Base-by-base conservation (phyloP, 2,797 vertebrate species). In the Apogon hyalosoma region DNA sequence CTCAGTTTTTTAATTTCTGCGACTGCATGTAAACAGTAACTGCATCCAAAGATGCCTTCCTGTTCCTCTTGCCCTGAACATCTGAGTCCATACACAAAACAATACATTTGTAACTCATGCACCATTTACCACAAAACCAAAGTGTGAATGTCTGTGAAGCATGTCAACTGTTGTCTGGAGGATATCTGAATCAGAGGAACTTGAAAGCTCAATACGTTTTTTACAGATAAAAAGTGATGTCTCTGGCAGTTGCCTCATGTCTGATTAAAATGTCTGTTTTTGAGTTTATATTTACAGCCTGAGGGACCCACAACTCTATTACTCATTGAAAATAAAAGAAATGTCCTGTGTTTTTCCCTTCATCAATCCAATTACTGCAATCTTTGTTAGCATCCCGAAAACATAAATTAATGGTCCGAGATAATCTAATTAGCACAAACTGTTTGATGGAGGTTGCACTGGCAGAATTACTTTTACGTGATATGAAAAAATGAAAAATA, bases 351-450 rank as follows among this genome's bases (percentile, higher is more conserved):
- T 69, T 53, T 56, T 40, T 24, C 24, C 21, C 11, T 4, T 2
- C 28, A 52, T 39, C 46, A 53, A 4, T 69, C 33, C 38, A 61
- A 53, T 68, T 60, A 38, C 2, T 52, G 12, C 41, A 40, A 57
- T 67, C 18, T 62, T 62, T 54, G 7, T 62, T 54, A 24, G 59
- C 2, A 3, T 42, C 38, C 42, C 40, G 13, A 54, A 61, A 70
- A 54, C 38, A 74, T n/a, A 52, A 66, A 38, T 40, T 42, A 75
- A 76, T 61, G 42, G 51, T 4, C 36, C 36, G 16, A 24, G 54
- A 61, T 15, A 58, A 63, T 70, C 45, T 55, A 59, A 84, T 85
- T 69, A 75, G 42, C 55, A 38, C 14, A 19, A 18, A 46, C 4
- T 11, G n/a, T 47, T 42, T 33, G 31, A 21, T 59, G 33, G 33